Evolutionary conservation across 1,140 invertebrate species (phyloP), one percentile per base, ranked within the genome.

Genomic region (Philopotamus ludificatus): DNA sequence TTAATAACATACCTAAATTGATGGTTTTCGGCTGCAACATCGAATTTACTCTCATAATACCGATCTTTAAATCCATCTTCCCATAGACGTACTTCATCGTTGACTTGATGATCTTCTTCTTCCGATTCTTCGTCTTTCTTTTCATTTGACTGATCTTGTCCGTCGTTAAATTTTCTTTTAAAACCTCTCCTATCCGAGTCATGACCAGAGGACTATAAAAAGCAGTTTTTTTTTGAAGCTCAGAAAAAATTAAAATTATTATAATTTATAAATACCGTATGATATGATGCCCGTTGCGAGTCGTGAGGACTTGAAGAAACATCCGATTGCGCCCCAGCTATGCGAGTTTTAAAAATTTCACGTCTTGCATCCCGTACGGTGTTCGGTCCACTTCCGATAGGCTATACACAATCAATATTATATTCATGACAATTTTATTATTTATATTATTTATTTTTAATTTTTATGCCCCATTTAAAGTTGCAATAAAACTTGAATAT

Each of bases 41-140:
- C 91, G 78, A 99, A 99, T 81, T 99, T 99, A 20, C 90, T 93
- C 77, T 95, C 91, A 76, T 99, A 99, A 81, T 99, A 99, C 21
- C 93, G 83, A 75, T 98, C 93, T 79, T 99, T 99, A 81, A 97
- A 99, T 0, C 98, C 98, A 73, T 94, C 91, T 82, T 99, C 96
- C 92, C 94, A 98, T 3, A 99, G 81, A 55, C 95, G 84, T 18
- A 99, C 95, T 80, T 97, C 93, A 80, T 99, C 97, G 68, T 91
- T 86, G 9, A 87, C 84, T 74, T 94, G 89, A 58, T 89, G 86
- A 63, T 95, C 90, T 44, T 90, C 87, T 26, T 86, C 84, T 1
- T 85, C 82, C 18, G 85, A 83, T 15, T 72, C 68, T 1, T 73
- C 70, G 18, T 77, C 71, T 1, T 81, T 77, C 7, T 59, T 68